Base-by-base conservation (phyloP, 1,140 invertebrate species). In the Drosophila kanapiae region DNA sequence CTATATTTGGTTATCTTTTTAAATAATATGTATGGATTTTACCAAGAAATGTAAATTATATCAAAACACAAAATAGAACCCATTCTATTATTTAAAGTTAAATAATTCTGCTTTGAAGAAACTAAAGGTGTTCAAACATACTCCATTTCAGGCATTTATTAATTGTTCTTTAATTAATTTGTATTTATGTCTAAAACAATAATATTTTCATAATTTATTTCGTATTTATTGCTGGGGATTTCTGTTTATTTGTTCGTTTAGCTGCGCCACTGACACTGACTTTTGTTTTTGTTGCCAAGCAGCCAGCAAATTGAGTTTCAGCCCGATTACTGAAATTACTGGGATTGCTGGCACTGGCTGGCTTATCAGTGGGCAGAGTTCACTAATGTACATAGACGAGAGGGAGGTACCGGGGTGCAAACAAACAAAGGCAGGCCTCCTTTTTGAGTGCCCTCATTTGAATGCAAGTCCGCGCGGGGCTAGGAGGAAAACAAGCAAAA, bases 341-440 rank as follows among this genome's bases (percentile, higher is more conserved):
- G 51, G 33, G 51, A 54, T 14, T 54, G 33, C 16, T 53, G 51
- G 33, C 49, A 53, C 31, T 9, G 51, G 45, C 31, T 9, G 33
- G 45, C 71, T 76, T 86, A 86, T 87, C 79, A 82, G 61, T 59
- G 72, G 53, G 14, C 74, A 76, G 14, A 67, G 74, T 76, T 76
- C 71, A 63, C 23, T 56, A n/a, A n/a, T n/a, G n/a, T n/a, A n/a
- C n/a, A 5, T 23, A 16, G 49, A 54, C 47, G 29, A 37, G 23
- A 7, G 18, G 23, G 54, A 29, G 42, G 37, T 33, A 4, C 42
- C 42, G 38, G 51, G 71, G 16, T 65, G 47, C 38, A 54, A 68
- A 54, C 31, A 70, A 70, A 68, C 62, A 70, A 70, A 43, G 82
- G 45, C 82, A 58, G 67, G 79, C 83, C 75, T 78, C 80, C 71